phyloP scores from a whole-genome alignment of 1,140 invertebrate species.

The Drosophila kikkawai region DNA sequence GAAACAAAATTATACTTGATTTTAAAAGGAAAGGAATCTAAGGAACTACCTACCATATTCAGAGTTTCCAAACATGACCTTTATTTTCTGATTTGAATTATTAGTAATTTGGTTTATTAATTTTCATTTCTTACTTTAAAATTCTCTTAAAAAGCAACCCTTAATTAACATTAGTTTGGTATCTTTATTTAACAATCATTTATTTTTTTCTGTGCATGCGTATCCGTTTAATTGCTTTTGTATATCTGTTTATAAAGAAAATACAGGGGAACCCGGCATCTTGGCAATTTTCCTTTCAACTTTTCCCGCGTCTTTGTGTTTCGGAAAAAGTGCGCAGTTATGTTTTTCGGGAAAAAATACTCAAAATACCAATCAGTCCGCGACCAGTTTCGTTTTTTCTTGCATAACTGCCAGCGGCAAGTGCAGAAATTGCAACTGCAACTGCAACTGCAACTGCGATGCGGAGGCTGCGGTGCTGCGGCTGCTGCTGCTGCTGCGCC shows the following conservation, averaged over 20 bases:
- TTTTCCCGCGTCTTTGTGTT: conserved; percentile 56
- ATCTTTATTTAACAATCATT: not conserved
- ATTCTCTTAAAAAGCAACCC: not conserved
- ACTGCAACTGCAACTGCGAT: conserved; percentile 51
- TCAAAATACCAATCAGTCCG: conserved; percentile 33
- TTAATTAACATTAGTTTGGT: not conserved
- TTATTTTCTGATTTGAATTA: too few species aligned
- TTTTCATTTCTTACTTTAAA: not conserved
- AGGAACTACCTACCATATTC: not conserved
- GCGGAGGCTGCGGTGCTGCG: conserved; percentile 26
- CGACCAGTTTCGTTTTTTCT: conserved; percentile 74
- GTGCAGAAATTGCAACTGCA: conserved; percentile 42
- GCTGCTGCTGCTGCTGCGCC: conserved; percentile 44
- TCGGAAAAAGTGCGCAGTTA: conserved; percentile 39
- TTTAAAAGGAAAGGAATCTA: not conserved
- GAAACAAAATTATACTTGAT: not conserved
- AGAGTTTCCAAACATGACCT: too few species aligned
- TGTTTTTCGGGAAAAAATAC: conserved; percentile 50
- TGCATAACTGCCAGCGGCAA: conserved; percentile 60
- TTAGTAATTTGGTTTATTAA: not conserved
- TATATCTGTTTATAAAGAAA: conserved; percentile 65
- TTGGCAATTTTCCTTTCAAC: conserved; percentile 72
- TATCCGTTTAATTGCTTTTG: conserved; percentile 64
- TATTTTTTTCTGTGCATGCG: conserved; percentile 10
- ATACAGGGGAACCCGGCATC: conserved; percentile 42